These are phyloP conservation scores for Phengaris alcon DNA, from an alignment of 2,888 invertebrate genomes.

Conservation along the genomic window DNA sequence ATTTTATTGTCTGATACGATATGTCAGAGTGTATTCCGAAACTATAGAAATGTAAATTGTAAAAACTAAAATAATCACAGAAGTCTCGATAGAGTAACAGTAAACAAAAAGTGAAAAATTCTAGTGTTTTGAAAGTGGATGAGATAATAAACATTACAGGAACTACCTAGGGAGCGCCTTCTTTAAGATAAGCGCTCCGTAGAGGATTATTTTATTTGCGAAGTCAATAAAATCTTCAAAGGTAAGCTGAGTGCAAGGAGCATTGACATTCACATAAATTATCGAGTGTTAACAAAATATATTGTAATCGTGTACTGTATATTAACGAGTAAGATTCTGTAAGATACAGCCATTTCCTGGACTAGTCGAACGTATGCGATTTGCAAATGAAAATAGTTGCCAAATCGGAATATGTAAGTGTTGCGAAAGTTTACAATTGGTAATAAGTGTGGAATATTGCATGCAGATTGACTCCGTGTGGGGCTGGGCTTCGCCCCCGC, in stretches of 20 bases:
- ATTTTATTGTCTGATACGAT: too few relatives aligned
- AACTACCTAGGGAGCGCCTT: conserved; percentile 46
- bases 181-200: conserved; percentile 54
- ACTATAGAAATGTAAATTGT: background rate
- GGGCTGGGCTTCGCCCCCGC: conserved; percentile 96
- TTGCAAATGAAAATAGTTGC: conserved; percentile 24
- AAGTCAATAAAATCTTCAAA: conserved; percentile 65
- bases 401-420: conserved; percentile 33
- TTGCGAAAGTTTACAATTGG: conserved; percentile 39
- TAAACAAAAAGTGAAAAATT: conserved; percentile 64
- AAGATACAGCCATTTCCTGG: conserved; percentile 40
- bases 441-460: conserved; percentile 55
- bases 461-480: conserved; percentile 95
- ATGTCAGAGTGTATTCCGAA: background rate
- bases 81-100: conserved; percentile 59
- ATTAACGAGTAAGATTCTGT: conserved; percentile 37
- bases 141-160: conserved; percentile 50
- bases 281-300: conserved; percentile 44
- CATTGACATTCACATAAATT: conserved; percentile 65
- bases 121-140: conserved; percentile 64
- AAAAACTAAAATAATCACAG: conserved; percentile 33
- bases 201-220: conserved; percentile 53
- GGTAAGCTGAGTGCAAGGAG: conserved; percentile 58
- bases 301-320: conserved; percentile 36
- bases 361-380: background rate